These are phyloP conservation scores for Tetropium fuscum DNA, from an alignment of 2,888 invertebrate genomes.

Conservation along the genomic window DNA sequence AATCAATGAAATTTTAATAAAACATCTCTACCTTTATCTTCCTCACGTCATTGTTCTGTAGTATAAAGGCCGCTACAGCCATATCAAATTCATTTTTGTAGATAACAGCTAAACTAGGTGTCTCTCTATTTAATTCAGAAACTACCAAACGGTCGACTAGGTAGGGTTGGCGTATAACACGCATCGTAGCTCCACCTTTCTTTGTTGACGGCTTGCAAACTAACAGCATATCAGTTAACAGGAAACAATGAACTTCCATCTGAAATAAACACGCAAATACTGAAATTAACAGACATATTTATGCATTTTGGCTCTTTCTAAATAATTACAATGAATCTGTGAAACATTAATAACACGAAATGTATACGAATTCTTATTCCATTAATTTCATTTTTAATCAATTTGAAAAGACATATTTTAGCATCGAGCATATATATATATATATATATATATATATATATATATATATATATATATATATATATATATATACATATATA, in stretches of 20 bases:
- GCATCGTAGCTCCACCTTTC: constrained; percentile 71
- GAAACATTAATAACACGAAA: no score
- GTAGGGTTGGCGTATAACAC: constrained; percentile 85
- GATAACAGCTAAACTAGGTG: constrained; percentile 77
- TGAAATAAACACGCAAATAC: constrained; percentile 59
- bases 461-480: no score
- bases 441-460: no score
- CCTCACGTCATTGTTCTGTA: constrained; percentile 79
- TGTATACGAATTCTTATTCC: no score
- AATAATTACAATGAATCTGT: no score
- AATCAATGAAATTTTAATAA: no score
- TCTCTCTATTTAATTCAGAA: constrained; percentile 72
- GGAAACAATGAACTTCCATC: constrained; percentile 90
- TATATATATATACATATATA: no score
- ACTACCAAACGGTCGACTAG: constrained; percentile 81
- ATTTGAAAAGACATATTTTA: no score
- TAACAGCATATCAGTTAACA: constrained; percentile 93
- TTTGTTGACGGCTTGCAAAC: constrained; percentile 85
- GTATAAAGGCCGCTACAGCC: constrained; percentile 80
- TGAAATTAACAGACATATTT: not conserved
- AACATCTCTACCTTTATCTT: constrained; percentile 73
- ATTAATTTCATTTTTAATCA: no score
- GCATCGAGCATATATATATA: no score
- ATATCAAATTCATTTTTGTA: constrained; percentile 88
- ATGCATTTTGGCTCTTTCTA: no score